phyloP scores from a whole-genome alignment of 2,797 vertebrate genomes.

The Luscinia luscinia region DNA sequence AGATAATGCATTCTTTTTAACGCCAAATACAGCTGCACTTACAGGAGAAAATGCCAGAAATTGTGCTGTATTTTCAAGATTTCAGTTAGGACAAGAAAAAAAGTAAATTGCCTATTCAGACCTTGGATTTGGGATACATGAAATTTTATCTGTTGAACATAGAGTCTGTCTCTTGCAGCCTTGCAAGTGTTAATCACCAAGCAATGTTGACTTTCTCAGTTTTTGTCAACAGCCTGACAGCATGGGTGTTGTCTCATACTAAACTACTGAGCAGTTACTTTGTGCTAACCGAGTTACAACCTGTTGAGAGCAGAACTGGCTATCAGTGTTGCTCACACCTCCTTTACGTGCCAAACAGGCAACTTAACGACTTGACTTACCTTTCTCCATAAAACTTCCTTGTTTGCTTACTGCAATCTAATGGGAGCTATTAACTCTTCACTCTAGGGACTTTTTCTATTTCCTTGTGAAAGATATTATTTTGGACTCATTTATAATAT shows the following conservation, averaged over 20 bases:
- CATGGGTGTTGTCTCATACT: background rate
- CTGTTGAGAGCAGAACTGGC: background rate
- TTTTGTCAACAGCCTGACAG: background rate
- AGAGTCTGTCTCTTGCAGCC: background rate
- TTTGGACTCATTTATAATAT: background rate
- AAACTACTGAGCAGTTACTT: background rate
- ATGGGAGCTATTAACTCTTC: background rate
- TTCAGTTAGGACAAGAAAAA: rapidly evolving
- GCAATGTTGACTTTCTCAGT: background rate
- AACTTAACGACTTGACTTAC: background rate
- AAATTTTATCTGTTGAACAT: background rate
- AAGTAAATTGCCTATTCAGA: background rate
- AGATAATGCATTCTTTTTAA: background rate
- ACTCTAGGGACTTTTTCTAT: background rate
- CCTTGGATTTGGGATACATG: background rate
- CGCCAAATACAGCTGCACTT: background rate
- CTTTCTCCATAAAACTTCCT: background rate
- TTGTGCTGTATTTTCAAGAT: background rate
- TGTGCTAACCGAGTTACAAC: background rate
- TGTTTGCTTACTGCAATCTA: background rate
- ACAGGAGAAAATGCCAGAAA: background rate
- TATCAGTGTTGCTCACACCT: background rate
- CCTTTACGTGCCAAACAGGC: background rate
- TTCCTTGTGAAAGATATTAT: background rate
- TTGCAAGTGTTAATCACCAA: background rate